Conservation (phyloP, 2,888 invertebrate genomes). For the Gasteruption jaculator region DNA sequence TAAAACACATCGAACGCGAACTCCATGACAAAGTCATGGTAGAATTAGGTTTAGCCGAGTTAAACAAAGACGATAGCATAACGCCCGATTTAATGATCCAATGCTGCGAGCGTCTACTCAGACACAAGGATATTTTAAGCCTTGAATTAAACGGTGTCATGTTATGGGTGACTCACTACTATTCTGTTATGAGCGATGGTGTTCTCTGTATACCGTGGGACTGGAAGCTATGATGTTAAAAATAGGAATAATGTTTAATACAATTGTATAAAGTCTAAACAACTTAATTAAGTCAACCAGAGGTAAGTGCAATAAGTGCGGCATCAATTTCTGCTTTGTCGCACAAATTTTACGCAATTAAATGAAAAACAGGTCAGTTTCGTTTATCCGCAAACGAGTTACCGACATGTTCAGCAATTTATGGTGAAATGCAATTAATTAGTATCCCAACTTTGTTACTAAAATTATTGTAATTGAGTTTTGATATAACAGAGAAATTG, state of each 20-base stretch:
- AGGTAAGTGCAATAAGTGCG: no score
- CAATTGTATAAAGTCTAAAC: not conserved
- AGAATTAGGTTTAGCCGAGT: constrained; percentile 65
- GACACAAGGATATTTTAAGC: constrained; percentile 51
- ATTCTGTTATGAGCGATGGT: constrained; percentile 86
- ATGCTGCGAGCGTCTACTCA: constrained; percentile 71
- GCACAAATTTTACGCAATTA: no score
- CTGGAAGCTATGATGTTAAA: constrained; percentile 59
- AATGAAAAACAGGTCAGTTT: no score
- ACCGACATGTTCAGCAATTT: no score
- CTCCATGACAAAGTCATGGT: constrained; percentile 65
- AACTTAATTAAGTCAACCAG: no score
- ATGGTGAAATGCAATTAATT: no score
- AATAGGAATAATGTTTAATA: not conserved
- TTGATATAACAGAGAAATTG: no score
- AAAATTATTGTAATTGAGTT: no score
- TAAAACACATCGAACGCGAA: constrained; percentile 76
- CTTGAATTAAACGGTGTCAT: constrained; percentile 62
- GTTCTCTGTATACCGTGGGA: constrained; percentile 92
- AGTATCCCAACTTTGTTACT: no score
- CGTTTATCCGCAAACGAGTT: no score
- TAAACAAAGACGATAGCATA: constrained; percentile 87
- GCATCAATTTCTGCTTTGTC: no score
- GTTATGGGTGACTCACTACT: constrained; percentile 83
- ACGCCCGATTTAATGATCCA: constrained; percentile 86